Base-by-base conservation (phyloP, 1,140 invertebrate species). In the Apocrypta bakeri region DNA sequence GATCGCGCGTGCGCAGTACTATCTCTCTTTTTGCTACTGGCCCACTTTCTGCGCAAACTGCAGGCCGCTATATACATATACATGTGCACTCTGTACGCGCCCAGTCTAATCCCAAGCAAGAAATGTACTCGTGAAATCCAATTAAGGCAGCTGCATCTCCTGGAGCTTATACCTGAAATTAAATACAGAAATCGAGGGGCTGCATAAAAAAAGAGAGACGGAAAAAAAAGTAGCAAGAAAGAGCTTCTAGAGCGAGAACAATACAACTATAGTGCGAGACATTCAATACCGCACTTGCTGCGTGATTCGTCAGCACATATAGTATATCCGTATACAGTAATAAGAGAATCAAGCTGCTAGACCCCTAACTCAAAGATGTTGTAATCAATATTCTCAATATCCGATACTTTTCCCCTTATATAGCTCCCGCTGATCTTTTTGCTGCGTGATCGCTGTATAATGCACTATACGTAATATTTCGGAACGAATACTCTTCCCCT, bases 271-370 rank as follows among this genome's bases (percentile, higher is more conserved):
- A 83, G 79, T 74, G 80, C 75, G 83, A 74, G 85, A 87, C 85
- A 88, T 85, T 83, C 85, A 85, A 88, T 88, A 88, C 86, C 81
- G 87, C 87, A 87, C 87, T 87, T 85, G 88, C 88, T 85, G 79
- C 61, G 85, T 87, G 87, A 88, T 88, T 88, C 87, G 78, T 11
- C 25, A n/a, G 71, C 33, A 61, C n/a, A n/a, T n/a, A n/a, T n/a
- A n/a, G n/a, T n/a, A n/a, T n/a, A n/a, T n/a, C n/a, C n/a, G n/a
- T n/a, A n/a, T n/a, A n/a, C n/a, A n/a, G n/a, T n/a, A n/a, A n/a
- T n/a, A n/a, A n/a, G n/a, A n/a, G n/a, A n/a, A n/a, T n/a, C n/a
- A 37, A 37, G 33, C 2, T 9, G n/a, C 24, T 80, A 14, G 3
- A 63, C 24, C 42, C n/a, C n/a, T n/a, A n/a, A n/a, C n/a, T n/a